These are phyloP conservation scores for Meloidogyne exigua DNA, from an alignment of 1,140 invertebrate genomes.

Conservation along the genomic window DNA sequence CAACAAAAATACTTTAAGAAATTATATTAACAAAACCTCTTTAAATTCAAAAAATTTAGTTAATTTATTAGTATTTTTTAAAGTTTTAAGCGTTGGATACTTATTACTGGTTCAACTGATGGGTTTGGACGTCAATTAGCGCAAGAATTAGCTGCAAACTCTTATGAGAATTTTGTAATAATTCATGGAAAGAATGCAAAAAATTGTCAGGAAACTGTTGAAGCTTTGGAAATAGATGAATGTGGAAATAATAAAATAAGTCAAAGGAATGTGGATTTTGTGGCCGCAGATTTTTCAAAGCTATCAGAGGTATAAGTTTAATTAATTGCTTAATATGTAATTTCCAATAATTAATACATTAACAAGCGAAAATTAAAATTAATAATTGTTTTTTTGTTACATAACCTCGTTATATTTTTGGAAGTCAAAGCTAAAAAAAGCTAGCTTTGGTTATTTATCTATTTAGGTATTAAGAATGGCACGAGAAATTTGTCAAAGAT, in stretches of 20 bases:
- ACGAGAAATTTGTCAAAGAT: slow-evolving; percentile 41
- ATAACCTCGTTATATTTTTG: too few relatives aligned
- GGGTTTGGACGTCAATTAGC: slow-evolving; percentile 40
- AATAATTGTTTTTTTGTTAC: too few relatives aligned
- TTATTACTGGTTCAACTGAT: slow-evolving; percentile 44
- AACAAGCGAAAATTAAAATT: too few relatives aligned
- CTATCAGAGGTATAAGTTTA: slow-evolving; percentile 34
- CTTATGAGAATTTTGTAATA: slow-evolving; percentile 47
- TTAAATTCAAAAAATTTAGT: too few relatives aligned
- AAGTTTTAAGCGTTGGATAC: slow-evolving; percentile 34
- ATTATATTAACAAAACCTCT: too few relatives aligned
- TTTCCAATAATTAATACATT: too few relatives aligned
- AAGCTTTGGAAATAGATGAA: slow-evolving; percentile 10
- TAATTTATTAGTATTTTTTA: neutral
- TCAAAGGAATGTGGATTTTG: slow-evolving; percentile 40
- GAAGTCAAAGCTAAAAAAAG: too few relatives aligned
- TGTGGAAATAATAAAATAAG: slow-evolving; percentile 21
- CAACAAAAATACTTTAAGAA: too few relatives aligned
- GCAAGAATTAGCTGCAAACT: slow-evolving; percentile 29
- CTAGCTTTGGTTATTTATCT: neutral
- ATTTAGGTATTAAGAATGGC: slow-evolving; percentile 37
- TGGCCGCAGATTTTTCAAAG: slow-evolving; percentile 42
- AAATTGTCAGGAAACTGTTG: slow-evolving; percentile 41
- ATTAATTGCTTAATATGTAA: too few relatives aligned
- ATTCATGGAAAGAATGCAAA: slow-evolving; percentile 35